Conservation (phyloP, 1,140 invertebrate species). For the Zaprionus kolodkinae region DNA sequence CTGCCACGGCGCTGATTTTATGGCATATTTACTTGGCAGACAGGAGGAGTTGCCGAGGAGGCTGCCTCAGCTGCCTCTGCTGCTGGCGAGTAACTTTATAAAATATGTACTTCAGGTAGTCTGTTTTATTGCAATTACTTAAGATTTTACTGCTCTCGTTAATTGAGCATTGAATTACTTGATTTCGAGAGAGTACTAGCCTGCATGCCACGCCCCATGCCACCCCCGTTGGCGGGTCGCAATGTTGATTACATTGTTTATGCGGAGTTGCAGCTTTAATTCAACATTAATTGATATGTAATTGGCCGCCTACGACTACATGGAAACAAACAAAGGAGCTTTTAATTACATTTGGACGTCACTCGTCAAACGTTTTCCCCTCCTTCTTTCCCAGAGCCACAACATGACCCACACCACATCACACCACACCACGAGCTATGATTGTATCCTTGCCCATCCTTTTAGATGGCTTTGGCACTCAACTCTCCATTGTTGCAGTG, state of each 20-base stretch:
- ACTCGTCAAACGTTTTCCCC: background rate
- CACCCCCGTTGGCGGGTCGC: background rate
- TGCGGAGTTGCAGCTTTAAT: constrained; percentile 56
- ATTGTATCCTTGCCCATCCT: background rate
- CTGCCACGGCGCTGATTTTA: constrained; percentile 77
- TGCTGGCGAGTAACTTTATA: constrained; percentile 59
- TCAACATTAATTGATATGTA: constrained; percentile 80
- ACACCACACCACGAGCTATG: background rate
- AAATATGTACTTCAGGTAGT: constrained; percentile 80
- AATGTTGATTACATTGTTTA: constrained; percentile 66
- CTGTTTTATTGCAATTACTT: constrained; percentile 82
- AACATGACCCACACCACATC: background rate
- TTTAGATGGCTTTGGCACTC: constrained; percentile 2
- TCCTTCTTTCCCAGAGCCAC: background rate
- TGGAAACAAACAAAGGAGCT: constrained; percentile 29
- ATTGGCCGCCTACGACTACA: constrained; percentile 50
- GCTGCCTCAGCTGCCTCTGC: background rate
- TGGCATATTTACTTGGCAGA: constrained; percentile 69
- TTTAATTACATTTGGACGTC: constrained; percentile 71
- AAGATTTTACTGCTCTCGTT: constrained; percentile 77
- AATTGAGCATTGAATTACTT: constrained; percentile 79
- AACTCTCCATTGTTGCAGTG: constrained; percentile 10
- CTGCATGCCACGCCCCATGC: too few relatives aligned
- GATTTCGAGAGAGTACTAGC: constrained; percentile 20
- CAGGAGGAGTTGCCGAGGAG: background rate